Percentiles rank a stretch among this genome's conserved stretches.
phyloP scores from a whole-genome alignment of 2,888 invertebrate species.

The Itoplectis maculator region DNA sequence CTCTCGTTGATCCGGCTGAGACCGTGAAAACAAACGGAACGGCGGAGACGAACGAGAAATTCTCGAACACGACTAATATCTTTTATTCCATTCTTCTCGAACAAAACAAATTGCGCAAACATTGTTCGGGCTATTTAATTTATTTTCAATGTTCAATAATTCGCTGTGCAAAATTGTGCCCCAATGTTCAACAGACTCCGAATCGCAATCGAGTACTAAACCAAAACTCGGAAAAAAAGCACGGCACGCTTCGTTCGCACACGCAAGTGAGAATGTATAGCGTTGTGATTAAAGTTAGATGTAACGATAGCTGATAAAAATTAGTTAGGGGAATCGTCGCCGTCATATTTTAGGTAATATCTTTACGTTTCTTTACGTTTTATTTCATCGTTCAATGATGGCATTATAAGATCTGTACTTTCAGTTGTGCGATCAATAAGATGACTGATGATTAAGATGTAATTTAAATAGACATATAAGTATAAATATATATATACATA shows the following conservation, averaged over 20 bases:
- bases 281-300: slow-evolving; percentile 29
- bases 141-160: slow-evolving; percentile 4
- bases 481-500: slow-evolving; percentile 58
- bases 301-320: slow-evolving; percentile 26
- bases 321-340: background rate
- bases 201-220: background rate
- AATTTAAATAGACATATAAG: slow-evolving; percentile 41
- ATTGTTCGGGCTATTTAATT: background rate
- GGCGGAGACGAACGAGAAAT: slow-evolving; percentile 25
- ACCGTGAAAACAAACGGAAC: slow-evolving; percentile 5
- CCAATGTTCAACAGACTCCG: background rate
- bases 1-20: background rate
- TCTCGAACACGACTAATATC: background rate
- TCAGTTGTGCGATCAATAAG: slow-evolving; percentile 53
- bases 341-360: slow-evolving; percentile 16
- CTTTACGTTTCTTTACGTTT: background rate
- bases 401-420: slow-evolving; percentile 39
- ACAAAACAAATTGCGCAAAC: background rate
- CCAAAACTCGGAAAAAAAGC: background rate
- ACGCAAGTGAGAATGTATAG: slow-evolving; percentile 34
- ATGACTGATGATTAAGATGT: slow-evolving; percentile 50
- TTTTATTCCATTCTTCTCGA: background rate
- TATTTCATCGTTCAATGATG: background rate
- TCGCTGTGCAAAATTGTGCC: background rate
- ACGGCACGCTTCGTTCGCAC: background rate